phyloP scores from a whole-genome alignment of 2,113 vertebrate species.

The Oryzias celebensis region DNA sequence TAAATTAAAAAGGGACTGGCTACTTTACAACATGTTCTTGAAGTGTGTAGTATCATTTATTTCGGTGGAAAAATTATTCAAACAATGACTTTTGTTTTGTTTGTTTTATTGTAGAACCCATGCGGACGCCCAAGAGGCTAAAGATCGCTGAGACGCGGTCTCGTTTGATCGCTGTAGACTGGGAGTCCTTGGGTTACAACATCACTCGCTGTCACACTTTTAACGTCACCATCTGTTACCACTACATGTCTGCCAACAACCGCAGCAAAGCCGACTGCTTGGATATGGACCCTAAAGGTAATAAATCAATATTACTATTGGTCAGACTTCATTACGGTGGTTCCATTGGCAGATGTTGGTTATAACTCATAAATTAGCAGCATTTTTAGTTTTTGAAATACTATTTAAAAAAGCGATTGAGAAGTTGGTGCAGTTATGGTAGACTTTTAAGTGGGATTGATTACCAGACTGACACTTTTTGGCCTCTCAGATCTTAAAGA shows the following conservation, averaged over 20 bases:
- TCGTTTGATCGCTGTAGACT: conserved; percentile 93
- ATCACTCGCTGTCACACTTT: conserved; percentile 98
- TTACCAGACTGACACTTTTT: too few relatives aligned
- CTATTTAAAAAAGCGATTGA: too few relatives aligned
- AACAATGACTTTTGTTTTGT: neutral
- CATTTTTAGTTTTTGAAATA: too few relatives aligned
- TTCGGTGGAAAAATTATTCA: neutral
- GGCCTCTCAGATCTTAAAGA: too few relatives aligned
- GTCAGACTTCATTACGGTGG: neutral
- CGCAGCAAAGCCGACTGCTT: conserved; percentile 91
- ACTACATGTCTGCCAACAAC: conserved; percentile 88
- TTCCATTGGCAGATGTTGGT: neutral
- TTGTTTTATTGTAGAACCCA: conserved; percentile 84
- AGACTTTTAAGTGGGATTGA: too few relatives aligned
- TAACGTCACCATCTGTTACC: conserved; percentile 98
- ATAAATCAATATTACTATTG: neutral
- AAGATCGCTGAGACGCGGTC: conserved; percentile 96
- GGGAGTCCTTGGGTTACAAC: conserved; percentile 98
- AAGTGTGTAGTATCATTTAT: too few relatives aligned
- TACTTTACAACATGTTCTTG: too few relatives aligned
- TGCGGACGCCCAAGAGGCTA: conserved; percentile 94
- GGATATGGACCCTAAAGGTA: conserved; percentile 96
- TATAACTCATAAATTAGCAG: neutral
- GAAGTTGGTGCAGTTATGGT: too few relatives aligned
- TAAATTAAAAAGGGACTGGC: too few relatives aligned